These are phyloP conservation scores for Bombus consobrinus DNA, from an alignment of 1,140 invertebrate species.

Conservation along the genomic window DNA sequence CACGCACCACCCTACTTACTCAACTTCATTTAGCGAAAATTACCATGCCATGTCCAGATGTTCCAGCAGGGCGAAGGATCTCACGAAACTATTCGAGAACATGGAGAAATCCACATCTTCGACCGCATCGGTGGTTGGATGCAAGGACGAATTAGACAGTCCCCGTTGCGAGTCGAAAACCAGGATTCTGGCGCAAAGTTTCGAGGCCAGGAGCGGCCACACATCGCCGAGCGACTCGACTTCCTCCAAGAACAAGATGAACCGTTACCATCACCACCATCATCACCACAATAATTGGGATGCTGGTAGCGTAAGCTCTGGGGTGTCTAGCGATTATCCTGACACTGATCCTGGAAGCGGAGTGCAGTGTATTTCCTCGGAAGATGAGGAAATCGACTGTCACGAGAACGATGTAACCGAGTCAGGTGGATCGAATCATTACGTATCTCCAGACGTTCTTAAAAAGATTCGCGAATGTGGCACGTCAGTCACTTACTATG, in stretches of 20 bases:
- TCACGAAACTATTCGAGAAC: slow-evolving; percentile 78
- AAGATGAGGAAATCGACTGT: slow-evolving; percentile 75
- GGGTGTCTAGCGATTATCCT: slow-evolving; percentile 83
- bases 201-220: slow-evolving; percentile 77
- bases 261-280: slow-evolving; percentile 65
- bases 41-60: slow-evolving; percentile 73
- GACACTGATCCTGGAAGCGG: slow-evolving; percentile 82
- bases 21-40: too few species aligned
- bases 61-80: slow-evolving; percentile 79
- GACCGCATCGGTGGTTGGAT: slow-evolving; percentile 37
- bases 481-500: slow-evolving; percentile 93
- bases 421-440: slow-evolving; percentile 82
- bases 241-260: slow-evolving; percentile 68
- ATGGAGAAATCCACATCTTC: slow-evolving; percentile 70
- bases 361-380: slow-evolving; percentile 77
- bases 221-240: slow-evolving; percentile 76
- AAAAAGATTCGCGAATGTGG: slow-evolving; percentile 93
- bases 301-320: slow-evolving; percentile 82
- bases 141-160: slow-evolving; percentile 68
- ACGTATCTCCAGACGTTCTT: slow-evolving; percentile 90
- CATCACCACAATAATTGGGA: slow-evolving; percentile 79
- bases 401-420: slow-evolving; percentile 70
- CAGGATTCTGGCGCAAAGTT: slow-evolving; percentile 77
- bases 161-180: slow-evolving; percentile 76
- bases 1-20: too few species aligned